A percentile compares a stretch with the other conserved stretches of the same genome.
phyloP scores from a whole-genome alignment of 2,888 invertebrate genomes.

The Belgica antarctica region DNA sequence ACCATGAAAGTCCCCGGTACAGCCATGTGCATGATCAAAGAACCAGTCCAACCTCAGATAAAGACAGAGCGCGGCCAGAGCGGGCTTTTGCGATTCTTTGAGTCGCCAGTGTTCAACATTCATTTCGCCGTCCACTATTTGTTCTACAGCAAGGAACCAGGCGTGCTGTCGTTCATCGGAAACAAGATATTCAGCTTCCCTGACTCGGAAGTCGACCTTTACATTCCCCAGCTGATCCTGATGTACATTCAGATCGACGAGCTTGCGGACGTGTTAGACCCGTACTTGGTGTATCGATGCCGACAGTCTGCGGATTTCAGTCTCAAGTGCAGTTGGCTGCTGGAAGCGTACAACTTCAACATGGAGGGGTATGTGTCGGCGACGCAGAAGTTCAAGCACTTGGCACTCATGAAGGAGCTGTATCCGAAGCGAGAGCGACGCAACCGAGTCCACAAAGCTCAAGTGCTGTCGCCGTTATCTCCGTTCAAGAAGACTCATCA shows the following conservation, averaged over 20 bases:
- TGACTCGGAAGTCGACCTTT: constrained; percentile 91
- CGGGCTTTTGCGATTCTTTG: constrained; percentile 71
- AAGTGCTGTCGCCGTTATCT: constrained; percentile 48
- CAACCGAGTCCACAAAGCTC: neutral
- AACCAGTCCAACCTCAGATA: constrained; percentile 45
- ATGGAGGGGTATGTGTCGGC: constrained; percentile 49
- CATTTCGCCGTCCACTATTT: constrained; percentile 97
- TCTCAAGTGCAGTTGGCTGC: constrained; percentile 90
- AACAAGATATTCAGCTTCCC: constrained; percentile 96
- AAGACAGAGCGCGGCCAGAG: constrained; percentile 54
- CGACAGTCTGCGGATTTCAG: constrained; percentile 94
- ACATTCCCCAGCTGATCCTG: constrained; percentile 94
- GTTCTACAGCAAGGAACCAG: constrained; percentile 96
- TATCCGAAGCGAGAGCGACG: constrained; percentile 53
- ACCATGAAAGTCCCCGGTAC: constrained; percentile 52
- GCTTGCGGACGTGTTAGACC: constrained; percentile 88
- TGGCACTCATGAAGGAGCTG: constrained; percentile 54
- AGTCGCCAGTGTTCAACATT: constrained; percentile 97
- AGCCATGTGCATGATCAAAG: constrained; percentile 50
- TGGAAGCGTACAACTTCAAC: constrained; percentile 76
- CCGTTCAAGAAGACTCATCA: constrained; percentile 74
- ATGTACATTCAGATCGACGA: constrained; percentile 99
- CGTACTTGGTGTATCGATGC: constrained; percentile 81
- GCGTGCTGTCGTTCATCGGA: constrained; percentile 95
- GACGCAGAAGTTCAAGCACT: constrained; percentile 51